A percentile compares a stretch with the other conserved stretches of the same genome.
phyloP scores from a whole-genome alignment of 2,888 invertebrate species.

The Xiphydria camelus region DNA sequence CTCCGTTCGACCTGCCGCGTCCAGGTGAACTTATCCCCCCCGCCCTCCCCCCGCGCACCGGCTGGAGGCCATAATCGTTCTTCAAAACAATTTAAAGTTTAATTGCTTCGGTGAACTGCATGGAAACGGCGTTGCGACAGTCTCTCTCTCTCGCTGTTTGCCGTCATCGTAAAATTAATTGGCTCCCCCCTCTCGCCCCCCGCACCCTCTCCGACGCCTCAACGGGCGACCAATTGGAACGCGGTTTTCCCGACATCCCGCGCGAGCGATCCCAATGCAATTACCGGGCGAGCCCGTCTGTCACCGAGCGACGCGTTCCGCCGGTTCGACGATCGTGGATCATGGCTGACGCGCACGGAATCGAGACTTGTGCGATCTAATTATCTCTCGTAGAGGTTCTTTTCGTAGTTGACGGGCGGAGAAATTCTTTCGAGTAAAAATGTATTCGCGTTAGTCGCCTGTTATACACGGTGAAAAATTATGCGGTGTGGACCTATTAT shows the following conservation, averaged over 20 bases:
- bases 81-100: constrained; percentile 47
- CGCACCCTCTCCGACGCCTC: constrained; percentile 6
- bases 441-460: too few relatives aligned
- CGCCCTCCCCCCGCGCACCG: neutral
- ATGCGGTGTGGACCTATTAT: too few relatives aligned
- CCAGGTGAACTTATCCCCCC: constrained; percentile 3
- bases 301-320: too few relatives aligned
- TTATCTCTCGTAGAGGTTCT: too few relatives aligned
- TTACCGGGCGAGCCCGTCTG: constrained; percentile 35
- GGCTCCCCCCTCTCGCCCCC: constrained; percentile 27
- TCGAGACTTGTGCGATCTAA: too few relatives aligned
- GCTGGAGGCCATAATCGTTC: constrained; percentile 36
- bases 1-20: too few relatives aligned
- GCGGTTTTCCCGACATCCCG: constrained; percentile 30
- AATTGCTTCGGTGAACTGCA: constrained; percentile 47
- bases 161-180: constrained; percentile 47
- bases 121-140: constrained; percentile 46
- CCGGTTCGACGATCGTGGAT: neutral
- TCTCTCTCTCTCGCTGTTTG: constrained; percentile 47
- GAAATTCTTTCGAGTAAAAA: too few relatives aligned
- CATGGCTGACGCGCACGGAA: too few relatives aligned
- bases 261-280: constrained; percentile 40
- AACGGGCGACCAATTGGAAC: constrained; percentile 27
- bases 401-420: too few relatives aligned
- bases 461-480: too few relatives aligned